Conservation (phyloP, 2,797 vertebrate species). For the Tadarida brasiliensis region DNA sequence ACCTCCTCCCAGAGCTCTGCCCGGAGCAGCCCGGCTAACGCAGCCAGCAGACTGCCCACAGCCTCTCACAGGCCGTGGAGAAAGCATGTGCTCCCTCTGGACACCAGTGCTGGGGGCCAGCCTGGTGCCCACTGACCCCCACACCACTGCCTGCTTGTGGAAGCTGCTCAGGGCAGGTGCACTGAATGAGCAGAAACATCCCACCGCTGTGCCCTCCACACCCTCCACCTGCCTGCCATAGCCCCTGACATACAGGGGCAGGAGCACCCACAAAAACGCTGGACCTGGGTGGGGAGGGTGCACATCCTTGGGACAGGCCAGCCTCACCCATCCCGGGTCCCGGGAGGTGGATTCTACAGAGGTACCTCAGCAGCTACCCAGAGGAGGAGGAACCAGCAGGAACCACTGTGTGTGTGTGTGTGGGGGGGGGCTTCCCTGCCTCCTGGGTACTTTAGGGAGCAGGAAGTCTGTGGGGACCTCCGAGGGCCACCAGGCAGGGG, state of each 20-base stretch:
- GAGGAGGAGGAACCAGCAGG: fast-evolving
- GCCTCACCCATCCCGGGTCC: neutral
- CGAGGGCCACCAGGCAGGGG: neutral
- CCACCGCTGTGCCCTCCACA: neutral
- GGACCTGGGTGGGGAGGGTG: neutral
- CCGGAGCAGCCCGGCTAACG: neutral
- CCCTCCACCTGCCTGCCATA: fast-evolving
- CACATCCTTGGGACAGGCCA: neutral
- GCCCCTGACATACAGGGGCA: neutral
- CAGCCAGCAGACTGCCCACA: neutral
- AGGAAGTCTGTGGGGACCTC: neutral
- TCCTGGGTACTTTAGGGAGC: neutral
- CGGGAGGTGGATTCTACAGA: neutral
- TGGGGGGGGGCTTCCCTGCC: neutral
- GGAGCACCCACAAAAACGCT: neutral
- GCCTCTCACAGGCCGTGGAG: neutral
- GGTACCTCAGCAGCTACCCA: fast-evolving
- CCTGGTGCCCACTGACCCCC: neutral
- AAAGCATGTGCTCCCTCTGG: neutral
- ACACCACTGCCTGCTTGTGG: fast-evolving
- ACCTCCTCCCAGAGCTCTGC: neutral
- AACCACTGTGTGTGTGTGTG: neutral
- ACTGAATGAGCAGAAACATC: neutral
- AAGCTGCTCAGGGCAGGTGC: fast-evolving
- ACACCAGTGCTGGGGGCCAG: neutral